Conservation (phyloP, 2,797 vertebrate genomes). For the Thaleichthys pacificus region DNA sequence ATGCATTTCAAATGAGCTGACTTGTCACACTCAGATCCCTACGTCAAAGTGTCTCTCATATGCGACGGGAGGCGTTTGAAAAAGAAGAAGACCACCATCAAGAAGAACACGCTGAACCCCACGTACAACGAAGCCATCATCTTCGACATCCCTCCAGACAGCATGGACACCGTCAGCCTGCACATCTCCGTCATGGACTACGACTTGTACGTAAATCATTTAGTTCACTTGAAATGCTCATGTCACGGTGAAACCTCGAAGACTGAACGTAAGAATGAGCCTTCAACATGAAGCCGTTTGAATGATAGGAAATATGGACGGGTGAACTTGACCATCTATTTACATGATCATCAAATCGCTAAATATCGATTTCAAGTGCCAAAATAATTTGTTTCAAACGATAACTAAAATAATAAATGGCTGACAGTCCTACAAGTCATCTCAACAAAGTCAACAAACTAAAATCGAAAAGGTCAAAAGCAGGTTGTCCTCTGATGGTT, state of each 20-base stretch:
- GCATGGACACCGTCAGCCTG: slow-evolving; percentile 98
- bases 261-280: no score
- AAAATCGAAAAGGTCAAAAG: slow-evolving; percentile 6
- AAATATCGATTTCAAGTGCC: no score
- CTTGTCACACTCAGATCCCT: slow-evolving; percentile 79
- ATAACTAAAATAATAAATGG: no score
- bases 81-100: slow-evolving; percentile 99
- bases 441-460: not conserved
- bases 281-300: no score
- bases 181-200: slow-evolving; percentile 99
- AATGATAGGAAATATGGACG: no score
- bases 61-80: slow-evolving; percentile 94
- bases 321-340: no score
- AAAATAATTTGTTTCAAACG: no score
- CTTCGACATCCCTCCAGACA: slow-evolving; percentile 98
- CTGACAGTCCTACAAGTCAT: not conserved
- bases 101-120: slow-evolving; percentile 97
- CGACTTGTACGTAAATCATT: slow-evolving; percentile 81
- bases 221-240: not conserved
- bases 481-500: not conserved
- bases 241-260: not conserved
- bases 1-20: not conserved
- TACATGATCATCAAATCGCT: no score
- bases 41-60: slow-evolving; percentile 96
- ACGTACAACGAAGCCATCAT: slow-evolving; percentile 98